These are phyloP conservation scores for Peromyscus melanophrys DNA, from an alignment of 2,797 vertebrate species.

Conservation along the genomic window DNA sequence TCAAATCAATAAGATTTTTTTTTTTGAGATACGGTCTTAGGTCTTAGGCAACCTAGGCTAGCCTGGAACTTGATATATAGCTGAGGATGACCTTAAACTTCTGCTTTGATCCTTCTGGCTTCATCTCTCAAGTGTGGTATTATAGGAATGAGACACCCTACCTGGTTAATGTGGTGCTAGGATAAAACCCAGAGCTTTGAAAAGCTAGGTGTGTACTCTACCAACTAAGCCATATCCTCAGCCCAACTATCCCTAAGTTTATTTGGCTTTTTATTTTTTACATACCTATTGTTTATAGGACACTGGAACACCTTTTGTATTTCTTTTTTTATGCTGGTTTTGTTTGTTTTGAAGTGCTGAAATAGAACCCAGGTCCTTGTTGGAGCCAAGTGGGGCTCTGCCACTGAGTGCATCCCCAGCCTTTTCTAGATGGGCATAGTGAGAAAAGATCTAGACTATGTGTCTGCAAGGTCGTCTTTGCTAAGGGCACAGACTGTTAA, in stretches of 20 bases:
- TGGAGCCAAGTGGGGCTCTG: accelerated
- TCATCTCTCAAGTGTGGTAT: not conserved
- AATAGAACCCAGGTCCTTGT: not conserved
- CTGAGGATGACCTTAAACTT: not conserved
- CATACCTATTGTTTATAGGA: not conserved
- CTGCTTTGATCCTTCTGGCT: not conserved
- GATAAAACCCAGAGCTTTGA: not conserved
- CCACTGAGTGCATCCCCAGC: not conserved
- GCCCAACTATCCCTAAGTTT: not conserved
- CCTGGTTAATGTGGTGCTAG: not conserved
- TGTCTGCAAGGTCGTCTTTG: not conserved
- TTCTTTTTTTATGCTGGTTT: not conserved
- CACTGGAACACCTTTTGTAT: not conserved
- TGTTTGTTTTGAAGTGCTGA: not conserved
- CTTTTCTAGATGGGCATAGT: not conserved
- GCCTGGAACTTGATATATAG: not conserved
- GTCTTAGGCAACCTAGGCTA: not conserved
- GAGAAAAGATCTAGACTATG: not conserved
- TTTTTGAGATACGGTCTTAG: not conserved
- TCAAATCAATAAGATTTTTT: not conserved
- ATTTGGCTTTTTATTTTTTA: not conserved
- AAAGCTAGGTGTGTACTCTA: not conserved
- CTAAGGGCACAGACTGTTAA: not conserved
- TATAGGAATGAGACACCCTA: not conserved
- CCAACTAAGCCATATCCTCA: not conserved